Percentiles rank a stretch among this genome's conserved stretches.
These are phyloP conservation scores for Drosophila trapezifrons DNA, from an alignment of 1,140 invertebrate genomes.

Conservation along the genomic window DNA sequence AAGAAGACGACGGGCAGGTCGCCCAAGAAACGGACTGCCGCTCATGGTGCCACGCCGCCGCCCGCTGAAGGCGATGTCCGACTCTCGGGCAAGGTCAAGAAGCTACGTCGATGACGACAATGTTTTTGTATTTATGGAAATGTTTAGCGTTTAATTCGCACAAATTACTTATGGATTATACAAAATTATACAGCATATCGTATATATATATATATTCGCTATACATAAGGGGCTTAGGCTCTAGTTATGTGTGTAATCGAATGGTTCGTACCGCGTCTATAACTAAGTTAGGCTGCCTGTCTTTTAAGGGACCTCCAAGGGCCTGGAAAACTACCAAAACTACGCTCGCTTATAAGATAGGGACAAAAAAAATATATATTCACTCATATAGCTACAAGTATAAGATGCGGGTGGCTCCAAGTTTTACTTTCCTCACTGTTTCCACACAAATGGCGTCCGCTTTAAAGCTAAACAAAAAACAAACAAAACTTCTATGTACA, in stretches of 20 bases:
- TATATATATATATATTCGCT: conserved; percentile 35
- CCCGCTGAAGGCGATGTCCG: neutral
- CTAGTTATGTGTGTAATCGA: conserved; percentile 16
- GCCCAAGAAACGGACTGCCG: conserved; percentile 3
- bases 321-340: conserved; percentile 3
- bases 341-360: neutral
- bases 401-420: conserved; percentile 22
- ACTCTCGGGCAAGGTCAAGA: neutral
- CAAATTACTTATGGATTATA: conserved; percentile 54
- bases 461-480: conserved; percentile 58
- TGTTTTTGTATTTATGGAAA: conserved; percentile 35
- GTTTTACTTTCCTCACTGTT: conserved; percentile 46
- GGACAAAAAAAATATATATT: conserved; percentile 20
- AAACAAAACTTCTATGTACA: conserved; percentile 46
- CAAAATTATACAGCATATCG: conserved; percentile 54
- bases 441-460: conserved; percentile 61
- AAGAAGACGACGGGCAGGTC: neutral
- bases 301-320: conserved; percentile 36
- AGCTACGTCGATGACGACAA: neutral
- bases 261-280: conserved; percentile 9
- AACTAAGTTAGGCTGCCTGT: conserved; percentile 29
- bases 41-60: neutral
- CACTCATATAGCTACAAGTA: conserved; percentile 12
- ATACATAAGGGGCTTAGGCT: conserved; percentile 32
- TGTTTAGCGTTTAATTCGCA: conserved; percentile 69